Evolutionary conservation across 2,113 vertebrate genomes (phyloP), one percentile per base, ranked within the genome.

Genomic region (Prunella fulvescens): DNA sequence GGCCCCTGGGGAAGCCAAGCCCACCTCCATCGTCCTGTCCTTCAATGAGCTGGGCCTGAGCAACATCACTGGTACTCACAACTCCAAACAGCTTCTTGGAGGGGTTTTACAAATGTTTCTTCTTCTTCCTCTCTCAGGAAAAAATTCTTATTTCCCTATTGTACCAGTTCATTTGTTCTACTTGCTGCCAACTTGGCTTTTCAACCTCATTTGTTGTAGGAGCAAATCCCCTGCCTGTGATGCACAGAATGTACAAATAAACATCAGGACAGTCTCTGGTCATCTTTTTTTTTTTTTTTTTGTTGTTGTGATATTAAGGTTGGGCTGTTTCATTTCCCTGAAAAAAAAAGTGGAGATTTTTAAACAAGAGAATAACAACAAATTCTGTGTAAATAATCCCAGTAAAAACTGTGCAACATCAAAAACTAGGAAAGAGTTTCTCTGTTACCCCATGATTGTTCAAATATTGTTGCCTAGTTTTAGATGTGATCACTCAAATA

Each of bases 21-120:
- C 99, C 53, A 98, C 98, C 19, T 99, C 98, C 86, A 95, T 99
- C 4, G 98, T 99, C 2, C 92, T 99, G 93, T 98, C 99, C 50
- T 99, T 99, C 93, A 96, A 96, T 15, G 98, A 99, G 86, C 98
- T 99, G 96, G 98, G 98, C 33, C 96, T 97, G 14, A 98, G 98
- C 92, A 99, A 99, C 96, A 98, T 99, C 97, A 98, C 98, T 97
- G 98, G 99, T 99, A 97, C 62, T 7, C 17, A 93, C 16, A 81
- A 9, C 76, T 70, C 11, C 48, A 58, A 62, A 7, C 19, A 84
- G 18, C 48, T 83, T 35, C 20, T 64, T 39, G 22, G n/a, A 64
- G 65, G 91, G 77, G 6, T 42, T 65, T 57, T 23, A 8, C 17
- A 54, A 86, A 14, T 11, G 33, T 50, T 82, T 31, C 11, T 85